phyloP scores from a whole-genome alignment of 1,140 invertebrate species.

The Caenorhabditis latens region DNA sequence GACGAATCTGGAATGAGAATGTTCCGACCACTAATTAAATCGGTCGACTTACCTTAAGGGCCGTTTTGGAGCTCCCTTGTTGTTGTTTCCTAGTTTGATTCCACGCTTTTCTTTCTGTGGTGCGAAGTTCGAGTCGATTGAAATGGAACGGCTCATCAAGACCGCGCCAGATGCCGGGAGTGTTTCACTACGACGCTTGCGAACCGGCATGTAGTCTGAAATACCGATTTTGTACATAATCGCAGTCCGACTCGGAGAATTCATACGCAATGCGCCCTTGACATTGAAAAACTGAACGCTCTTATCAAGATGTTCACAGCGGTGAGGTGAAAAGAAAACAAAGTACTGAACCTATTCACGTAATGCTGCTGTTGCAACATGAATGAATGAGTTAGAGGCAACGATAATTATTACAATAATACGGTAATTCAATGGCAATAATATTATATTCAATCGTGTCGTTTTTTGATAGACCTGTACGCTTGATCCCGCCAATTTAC shows the following conservation, averaged over 20 bases:
- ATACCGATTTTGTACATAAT: neutral
- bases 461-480: no score
- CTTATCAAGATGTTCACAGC: conserved; percentile 8
- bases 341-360: neutral
- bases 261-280: neutral
- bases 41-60: neutral
- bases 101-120: conserved; percentile 4
- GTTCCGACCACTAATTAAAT: neutral
- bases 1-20: conserved; percentile 9
- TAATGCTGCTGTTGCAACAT: neutral
- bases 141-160: neutral
- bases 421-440: neutral
- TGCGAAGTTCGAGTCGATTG: neutral
- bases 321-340: neutral
- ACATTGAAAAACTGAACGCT: neutral
- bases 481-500: neutral
- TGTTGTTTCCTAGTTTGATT: neutral
- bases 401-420: neutral
- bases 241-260: neutral
- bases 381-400: neutral
- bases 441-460: no score
- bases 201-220: conserved; percentile 37
- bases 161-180: neutral
- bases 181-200: conserved; percentile 33
- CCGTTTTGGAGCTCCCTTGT: conserved; percentile 20